Conservation (phyloP, 2,888 invertebrate species). For the Melieria omissa region DNA sequence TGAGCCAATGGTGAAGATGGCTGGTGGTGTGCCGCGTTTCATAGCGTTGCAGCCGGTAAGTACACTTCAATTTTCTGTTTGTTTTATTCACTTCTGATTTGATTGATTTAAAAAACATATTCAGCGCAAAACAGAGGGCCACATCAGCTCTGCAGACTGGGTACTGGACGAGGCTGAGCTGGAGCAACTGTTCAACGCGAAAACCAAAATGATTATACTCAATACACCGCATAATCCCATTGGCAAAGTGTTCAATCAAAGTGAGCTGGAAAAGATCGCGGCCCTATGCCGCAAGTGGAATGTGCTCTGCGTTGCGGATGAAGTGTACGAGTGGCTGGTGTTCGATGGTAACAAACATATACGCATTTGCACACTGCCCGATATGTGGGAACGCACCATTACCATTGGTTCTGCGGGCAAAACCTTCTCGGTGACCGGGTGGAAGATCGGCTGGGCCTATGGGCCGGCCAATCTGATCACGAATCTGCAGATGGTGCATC, state of each 20-base stretch:
- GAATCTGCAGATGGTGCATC: slow-evolving; percentile 89
- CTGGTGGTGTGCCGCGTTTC: slow-evolving; percentile 87
- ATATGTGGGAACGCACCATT: slow-evolving; percentile 97
- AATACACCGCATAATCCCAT: slow-evolving; percentile 98
- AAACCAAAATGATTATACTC: slow-evolving; percentile 94
- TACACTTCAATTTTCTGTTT: background rate
- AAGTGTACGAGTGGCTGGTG: slow-evolving; percentile 98
- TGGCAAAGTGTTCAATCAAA: slow-evolving; percentile 80
- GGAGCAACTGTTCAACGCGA: slow-evolving; percentile 80
- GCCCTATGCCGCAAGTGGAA: slow-evolving; percentile 92
- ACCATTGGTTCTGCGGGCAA: slow-evolving; percentile 98
- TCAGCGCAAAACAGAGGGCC: slow-evolving; percentile 63
- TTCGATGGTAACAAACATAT: slow-evolving; percentile 86
- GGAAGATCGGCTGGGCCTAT: slow-evolving; percentile 97
- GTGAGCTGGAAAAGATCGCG: slow-evolving; percentile 83
- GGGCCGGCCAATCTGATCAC: slow-evolving; percentile 84
- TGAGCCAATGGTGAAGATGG: slow-evolving; percentile 90
- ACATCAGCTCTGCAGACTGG: slow-evolving; percentile 83
- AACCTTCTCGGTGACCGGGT: slow-evolving; percentile 97
- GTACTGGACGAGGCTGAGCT: slow-evolving; percentile 85
- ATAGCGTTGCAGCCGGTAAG: slow-evolving; percentile 86
- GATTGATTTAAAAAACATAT: background rate
- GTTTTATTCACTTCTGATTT: background rate
- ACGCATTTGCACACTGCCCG: slow-evolving; percentile 94
- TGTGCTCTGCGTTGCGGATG: slow-evolving; percentile 92